These are phyloP conservation scores for Chelonoidis abingdonii DNA, from an alignment of 2,113 vertebrate species.

Conservation along the genomic window DNA sequence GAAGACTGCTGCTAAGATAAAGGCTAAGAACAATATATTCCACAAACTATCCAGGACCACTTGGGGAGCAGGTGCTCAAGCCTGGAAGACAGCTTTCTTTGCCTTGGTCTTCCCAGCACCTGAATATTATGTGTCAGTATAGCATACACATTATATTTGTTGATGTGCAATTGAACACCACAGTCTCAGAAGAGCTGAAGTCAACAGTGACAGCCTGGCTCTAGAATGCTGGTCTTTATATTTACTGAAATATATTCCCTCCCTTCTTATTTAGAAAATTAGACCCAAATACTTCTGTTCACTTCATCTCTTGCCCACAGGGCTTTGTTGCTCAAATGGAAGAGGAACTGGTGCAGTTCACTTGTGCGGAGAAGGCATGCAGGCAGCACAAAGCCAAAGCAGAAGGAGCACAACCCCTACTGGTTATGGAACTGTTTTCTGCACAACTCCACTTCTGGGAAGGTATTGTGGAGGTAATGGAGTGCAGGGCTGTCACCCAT, in stretches of 20 bases:
- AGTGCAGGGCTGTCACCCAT: not conserved
- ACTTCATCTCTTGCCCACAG: not conserved
- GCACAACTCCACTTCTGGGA: not conserved
- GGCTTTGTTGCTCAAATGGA: not conserved
- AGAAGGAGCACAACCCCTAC: not conserved
- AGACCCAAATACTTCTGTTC: not conserved
- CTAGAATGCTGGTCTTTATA: not conserved
- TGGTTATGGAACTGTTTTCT: not conserved
- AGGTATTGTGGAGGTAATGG: not conserved
- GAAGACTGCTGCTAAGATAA: too few species aligned
- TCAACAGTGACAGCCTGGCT: too few species aligned
- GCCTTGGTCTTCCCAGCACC: too few species aligned
- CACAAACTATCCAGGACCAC: too few species aligned
- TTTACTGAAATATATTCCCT: not conserved
- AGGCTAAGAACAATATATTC: too few species aligned
- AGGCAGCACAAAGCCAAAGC: not conserved
- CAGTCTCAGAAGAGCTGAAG: too few species aligned
- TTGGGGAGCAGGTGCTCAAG: too few species aligned
- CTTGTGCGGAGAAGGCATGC: not conserved
- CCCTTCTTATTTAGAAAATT: not conserved
- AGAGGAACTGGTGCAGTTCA: not conserved
- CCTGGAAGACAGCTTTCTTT: too few species aligned
- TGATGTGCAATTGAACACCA: too few species aligned
- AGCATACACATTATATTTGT: too few species aligned
- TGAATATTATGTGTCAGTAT: too few species aligned